Conservation (phyloP, 2,113 vertebrate species). For the Toxotes jaculatrix region DNA sequence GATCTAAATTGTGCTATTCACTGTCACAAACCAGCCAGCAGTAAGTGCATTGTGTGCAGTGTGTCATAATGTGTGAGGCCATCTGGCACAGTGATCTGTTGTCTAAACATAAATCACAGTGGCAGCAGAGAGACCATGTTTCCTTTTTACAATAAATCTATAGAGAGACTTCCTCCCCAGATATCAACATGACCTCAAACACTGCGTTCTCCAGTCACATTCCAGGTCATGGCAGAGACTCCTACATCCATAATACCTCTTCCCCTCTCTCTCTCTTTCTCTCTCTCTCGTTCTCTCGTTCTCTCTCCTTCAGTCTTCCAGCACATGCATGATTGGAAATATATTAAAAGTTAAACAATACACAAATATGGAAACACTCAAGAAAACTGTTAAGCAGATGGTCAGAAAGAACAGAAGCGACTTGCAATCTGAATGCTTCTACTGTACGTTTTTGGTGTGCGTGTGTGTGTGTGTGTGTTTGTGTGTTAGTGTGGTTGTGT, state of each 20-base stretch:
- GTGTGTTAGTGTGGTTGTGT: neutral
- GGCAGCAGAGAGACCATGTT: conserved; percentile 73
- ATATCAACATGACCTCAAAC: conserved; percentile 80
- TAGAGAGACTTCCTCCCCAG: conserved; percentile 73
- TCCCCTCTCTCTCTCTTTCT: neutral
- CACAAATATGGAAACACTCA: conserved; percentile 39
- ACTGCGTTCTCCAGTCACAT: conserved; percentile 21
- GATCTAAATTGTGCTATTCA: conserved; percentile 71
- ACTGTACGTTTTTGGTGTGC: neutral
- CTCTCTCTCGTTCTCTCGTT: neutral
- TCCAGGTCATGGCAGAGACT: conserved; percentile 40
- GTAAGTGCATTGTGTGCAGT: conserved; percentile 49
- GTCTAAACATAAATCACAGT: conserved; percentile 82
- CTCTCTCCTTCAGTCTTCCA: conserved; percentile 22
- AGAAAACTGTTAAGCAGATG: neutral
- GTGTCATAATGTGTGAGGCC: conserved; percentile 71
- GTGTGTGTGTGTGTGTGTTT: neutral
- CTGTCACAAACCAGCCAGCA: conserved; percentile 57
- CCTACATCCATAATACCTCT: conserved; percentile 41
- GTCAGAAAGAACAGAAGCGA: conserved; percentile 8
- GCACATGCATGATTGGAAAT: conserved; percentile 46
- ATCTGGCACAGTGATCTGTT: conserved; percentile 68
- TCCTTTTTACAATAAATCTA: conserved; percentile 63
- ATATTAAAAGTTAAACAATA: conserved; percentile 40
- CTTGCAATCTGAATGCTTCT: conserved; percentile 37